Percentiles rank a stretch among this genome's conserved stretches.
These are phyloP conservation scores for Nettapus auritus DNA, from an alignment of 2,113 vertebrate genomes.

Conservation along the genomic window DNA sequence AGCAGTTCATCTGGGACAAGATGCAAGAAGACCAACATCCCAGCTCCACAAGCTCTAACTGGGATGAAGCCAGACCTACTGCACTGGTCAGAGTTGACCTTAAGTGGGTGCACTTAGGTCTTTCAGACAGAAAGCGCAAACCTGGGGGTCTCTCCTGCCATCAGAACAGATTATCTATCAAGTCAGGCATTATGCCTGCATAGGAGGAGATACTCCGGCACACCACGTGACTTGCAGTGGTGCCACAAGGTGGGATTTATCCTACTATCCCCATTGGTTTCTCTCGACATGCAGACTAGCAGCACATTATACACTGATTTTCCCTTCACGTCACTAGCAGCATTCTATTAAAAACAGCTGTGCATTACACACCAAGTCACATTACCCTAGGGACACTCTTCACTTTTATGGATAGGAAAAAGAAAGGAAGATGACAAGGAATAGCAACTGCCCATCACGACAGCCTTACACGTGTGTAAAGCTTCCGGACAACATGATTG, in stretches of 20 bases:
- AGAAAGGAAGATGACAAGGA: constrained; percentile 2
- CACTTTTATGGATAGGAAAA: background rate
- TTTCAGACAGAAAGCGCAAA: background rate
- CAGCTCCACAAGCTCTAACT: background rate
- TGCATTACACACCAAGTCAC: background rate
- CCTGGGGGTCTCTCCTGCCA: fast-evolving
- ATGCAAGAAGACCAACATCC: background rate
- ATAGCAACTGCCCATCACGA: background rate
- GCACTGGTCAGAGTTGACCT: background rate
- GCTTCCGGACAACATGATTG: constrained; percentile 34
- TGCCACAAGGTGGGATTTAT: fast-evolving
- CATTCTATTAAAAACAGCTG: background rate
- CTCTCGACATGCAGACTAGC: background rate
- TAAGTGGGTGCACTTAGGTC: background rate
- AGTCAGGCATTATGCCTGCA: background rate
- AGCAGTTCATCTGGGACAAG: background rate
- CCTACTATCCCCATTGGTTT: background rate
- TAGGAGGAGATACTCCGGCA: background rate
- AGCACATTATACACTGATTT: background rate
- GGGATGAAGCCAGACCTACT: background rate
- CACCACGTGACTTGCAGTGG: background rate
- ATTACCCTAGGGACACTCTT: background rate
- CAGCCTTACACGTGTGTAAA: background rate
- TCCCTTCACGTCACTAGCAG: background rate
- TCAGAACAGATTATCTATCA: background rate